Base-by-base conservation (phyloP, 2,888 invertebrate species). In the Campoplex capitator region DNA sequence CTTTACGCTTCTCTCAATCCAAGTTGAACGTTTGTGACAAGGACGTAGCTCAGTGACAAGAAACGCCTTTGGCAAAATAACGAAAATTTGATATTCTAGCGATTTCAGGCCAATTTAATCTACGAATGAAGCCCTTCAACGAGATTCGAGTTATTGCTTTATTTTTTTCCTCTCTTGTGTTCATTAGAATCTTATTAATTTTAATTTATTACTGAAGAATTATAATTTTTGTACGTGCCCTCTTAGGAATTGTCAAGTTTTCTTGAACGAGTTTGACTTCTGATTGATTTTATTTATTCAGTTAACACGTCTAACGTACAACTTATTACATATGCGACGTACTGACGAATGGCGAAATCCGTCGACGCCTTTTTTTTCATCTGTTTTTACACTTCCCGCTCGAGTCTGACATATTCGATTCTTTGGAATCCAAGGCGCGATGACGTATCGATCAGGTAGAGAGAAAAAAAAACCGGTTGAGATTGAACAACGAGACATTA, bases 391-490 rank as follows among this genome's bases (percentile, higher is more conserved):
- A 4, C 32, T 28, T 65, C 62, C 38, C 23, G 8, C 38, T 67
- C 51, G 51, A 65, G 51, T 73, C 48, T 62, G 8, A 3, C 70
- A 35, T 74, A 51, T 54, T 54, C 32, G 18, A 79, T 79, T 80
- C 62, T 28, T 13, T 28, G 58, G 70, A 84, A 80, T 18, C 13
- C 23, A 38, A 67, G 18, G 38, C 45, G 68, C 32, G 56, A 75
- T 79, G 78, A 79, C 75, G 84, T 51, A 6, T 42, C 28, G 58
- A 42, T 58, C 74, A 74, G 54, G 18, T 38, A 56, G 6, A 23
- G 23, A 23, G 23, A 42, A 74, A 38, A 74, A 58, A 58, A 38
- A 74, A 56, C 56, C 16, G n/a, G 38, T 62, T 16, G 16, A 62
- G 32, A 28, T 32, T 62, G 32, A 62, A 58, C 28, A 28, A 58